phyloP scores from a whole-genome alignment of 2,888 invertebrate genomes.

The Phalangium opilio region DNA sequence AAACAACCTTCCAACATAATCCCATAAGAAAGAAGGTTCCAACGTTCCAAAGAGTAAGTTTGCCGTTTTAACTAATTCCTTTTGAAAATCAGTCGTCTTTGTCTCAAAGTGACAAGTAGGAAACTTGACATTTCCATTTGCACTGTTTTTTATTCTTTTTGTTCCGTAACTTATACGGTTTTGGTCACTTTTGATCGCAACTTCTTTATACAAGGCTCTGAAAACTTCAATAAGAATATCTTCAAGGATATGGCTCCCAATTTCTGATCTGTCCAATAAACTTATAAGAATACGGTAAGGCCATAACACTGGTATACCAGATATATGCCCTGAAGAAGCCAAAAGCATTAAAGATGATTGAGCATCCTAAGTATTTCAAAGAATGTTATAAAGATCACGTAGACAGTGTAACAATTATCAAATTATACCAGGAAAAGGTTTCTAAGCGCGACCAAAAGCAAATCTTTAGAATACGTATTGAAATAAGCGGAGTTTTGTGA shows the following conservation, averaged over 20 bases:
- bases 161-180: too few relatives aligned
- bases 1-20: slow-evolving; percentile 36
- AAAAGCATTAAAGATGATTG: not conserved
- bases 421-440: slow-evolving; percentile 9
- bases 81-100: slow-evolving; percentile 7
- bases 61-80: slow-evolving; percentile 62
- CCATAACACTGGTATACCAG: slow-evolving; percentile 26
- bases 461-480: slow-evolving; percentile 47
- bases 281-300: slow-evolving; percentile 61
- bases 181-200: too few relatives aligned
- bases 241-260: slow-evolving; percentile 60
- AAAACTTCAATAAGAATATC: slow-evolving; percentile 62
- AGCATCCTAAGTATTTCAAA: too few relatives aligned
- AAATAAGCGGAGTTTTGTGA: slow-evolving; percentile 36
- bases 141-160: too few relatives aligned
- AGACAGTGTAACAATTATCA: slow-evolving; percentile 23
- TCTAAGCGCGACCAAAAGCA: slow-evolving; percentile 38
- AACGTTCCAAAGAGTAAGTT: slow-evolving; percentile 67
- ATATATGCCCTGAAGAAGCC: not conserved
- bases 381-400: too few relatives aligned
- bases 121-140: too few relatives aligned
- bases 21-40: slow-evolving; percentile 74
- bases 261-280: slow-evolving; percentile 69
- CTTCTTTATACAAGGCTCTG: slow-evolving; percentile 15
- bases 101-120: too few relatives aligned